Base-by-base conservation (phyloP, 2,888 invertebrate species). In the Sinhomidia bicolor region DNA sequence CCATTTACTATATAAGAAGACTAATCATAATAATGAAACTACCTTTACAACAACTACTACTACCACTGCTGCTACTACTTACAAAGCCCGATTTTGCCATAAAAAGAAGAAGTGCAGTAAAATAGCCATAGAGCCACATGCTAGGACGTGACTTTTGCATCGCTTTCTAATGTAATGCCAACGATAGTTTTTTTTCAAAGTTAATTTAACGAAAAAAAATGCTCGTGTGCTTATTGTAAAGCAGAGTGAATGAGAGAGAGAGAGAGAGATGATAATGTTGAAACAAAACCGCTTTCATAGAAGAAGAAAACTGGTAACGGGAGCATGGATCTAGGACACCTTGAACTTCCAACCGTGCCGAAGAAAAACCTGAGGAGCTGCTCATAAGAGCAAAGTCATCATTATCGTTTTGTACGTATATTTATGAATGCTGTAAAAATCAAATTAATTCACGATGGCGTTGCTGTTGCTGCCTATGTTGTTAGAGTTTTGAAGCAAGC, bases 301-400 rank as follows among this genome's bases (percentile, higher is more conserved):
- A 85, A 84, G 29, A 62, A 88, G 54, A 89, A 89, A 89, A 89
- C 85, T 85, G 78, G 85, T 89, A 85, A 89, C 85, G 89, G 89
- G 85, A 85, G 89, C 85, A 89, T 89, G 82, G 76, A 85, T 85
- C 82, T 89, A 89, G 85, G 85, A 85, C 85, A 89, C 85, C 82
- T 89, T 89, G 85, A 89, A 89, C 85, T 85, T 89, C 85, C 85
- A 89, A 85, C 89, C 85, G 76, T 85, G 85, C 74, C 71, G 47
- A 80, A 86, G 86, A 79, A 84, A 79, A 81, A 86, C 81, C 71
- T 86, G 81, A 85, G 85, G 74, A 74, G 74, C 23, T 85, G 36
- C 32, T 74, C 74, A 23, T 51, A 51, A 62, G 36, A 84, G 41
- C 60, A 76, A n/a, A 76, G 76, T 60, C 57, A 44, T 76, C 26